A percentile compares a stretch with the other conserved stretches of the same genome.
phyloP scores from a whole-genome alignment of 1,140 invertebrate genomes.

The Drosophila virilis region DNA sequence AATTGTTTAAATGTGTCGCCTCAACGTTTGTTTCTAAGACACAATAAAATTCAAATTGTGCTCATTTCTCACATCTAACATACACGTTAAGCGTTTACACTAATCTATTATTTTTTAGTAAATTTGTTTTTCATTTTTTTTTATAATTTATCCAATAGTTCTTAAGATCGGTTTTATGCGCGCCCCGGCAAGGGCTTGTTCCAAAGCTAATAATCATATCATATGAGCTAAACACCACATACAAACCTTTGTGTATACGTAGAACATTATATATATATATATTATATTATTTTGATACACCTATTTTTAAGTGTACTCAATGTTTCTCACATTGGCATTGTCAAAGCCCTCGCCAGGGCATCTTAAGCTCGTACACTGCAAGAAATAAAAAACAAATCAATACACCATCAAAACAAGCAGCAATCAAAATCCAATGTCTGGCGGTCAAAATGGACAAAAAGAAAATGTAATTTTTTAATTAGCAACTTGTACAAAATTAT shows the following conservation, averaged over 20 bases:
- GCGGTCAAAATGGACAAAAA: no score
- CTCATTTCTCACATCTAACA: background rate
- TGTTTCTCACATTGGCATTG: background rate
- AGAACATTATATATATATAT: background rate
- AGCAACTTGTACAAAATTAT: no score
- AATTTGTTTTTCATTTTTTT: background rate
- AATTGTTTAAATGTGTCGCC: background rate
- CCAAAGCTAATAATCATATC: background rate
- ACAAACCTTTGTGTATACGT: background rate
- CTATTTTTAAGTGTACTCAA: background rate
- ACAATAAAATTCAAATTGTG: background rate
- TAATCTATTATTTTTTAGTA: background rate
- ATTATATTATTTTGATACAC: background rate
- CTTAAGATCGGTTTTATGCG: background rate
- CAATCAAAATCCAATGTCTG: no score
- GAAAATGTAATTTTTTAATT: no score
- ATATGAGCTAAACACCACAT: background rate
- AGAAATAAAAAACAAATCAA: background rate
- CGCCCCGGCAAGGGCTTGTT: background rate
- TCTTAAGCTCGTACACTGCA: background rate
- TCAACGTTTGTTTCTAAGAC: background rate
- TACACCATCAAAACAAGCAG: no score
- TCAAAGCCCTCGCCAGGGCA: background rate
- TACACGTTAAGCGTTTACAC: background rate
- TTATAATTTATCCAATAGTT: background rate